Evolutionary conservation across 2,113 vertebrate genomes (phyloP).

Genomic region (Poeciliopsis turrubarensis): DNA sequence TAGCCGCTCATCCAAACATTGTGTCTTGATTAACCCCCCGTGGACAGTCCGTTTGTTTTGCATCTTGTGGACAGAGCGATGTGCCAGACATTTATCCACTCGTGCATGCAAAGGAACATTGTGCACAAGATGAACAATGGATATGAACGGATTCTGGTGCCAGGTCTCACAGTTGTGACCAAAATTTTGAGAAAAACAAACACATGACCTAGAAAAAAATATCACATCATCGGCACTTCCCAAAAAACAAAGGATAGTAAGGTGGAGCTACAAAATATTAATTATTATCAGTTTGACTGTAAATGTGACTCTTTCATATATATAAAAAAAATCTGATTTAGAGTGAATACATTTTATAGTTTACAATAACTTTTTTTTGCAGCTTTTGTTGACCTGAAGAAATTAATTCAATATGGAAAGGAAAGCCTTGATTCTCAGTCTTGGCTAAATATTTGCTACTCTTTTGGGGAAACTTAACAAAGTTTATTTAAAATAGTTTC

Average conservation of each 20-base stretch:
- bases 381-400: neutral
- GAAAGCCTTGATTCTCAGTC: neutral
- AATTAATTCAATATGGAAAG: neutral
- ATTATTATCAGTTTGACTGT: neutral
- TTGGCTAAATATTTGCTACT: neutral
- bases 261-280: neutral
- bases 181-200: neutral
- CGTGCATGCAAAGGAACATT: constrained; percentile 23
- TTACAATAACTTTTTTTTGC: neutral
- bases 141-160: constrained; percentile 1
- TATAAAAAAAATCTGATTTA: neutral
- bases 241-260: neutral
- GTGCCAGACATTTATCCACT: constrained; percentile 12
- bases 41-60: neutral
- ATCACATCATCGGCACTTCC: neutral
- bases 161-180: neutral
- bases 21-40: constrained; percentile 2
- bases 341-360: neutral
- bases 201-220: neutral
- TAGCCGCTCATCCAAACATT: neutral
- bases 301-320: neutral
- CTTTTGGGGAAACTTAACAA: neutral
- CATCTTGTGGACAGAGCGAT: neutral
- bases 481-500: neutral
- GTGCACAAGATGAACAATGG: constrained; percentile 21